These are phyloP conservation scores for Cosmia pyralina DNA, from an alignment of 2,888 invertebrate species.

Conservation along the genomic window DNA sequence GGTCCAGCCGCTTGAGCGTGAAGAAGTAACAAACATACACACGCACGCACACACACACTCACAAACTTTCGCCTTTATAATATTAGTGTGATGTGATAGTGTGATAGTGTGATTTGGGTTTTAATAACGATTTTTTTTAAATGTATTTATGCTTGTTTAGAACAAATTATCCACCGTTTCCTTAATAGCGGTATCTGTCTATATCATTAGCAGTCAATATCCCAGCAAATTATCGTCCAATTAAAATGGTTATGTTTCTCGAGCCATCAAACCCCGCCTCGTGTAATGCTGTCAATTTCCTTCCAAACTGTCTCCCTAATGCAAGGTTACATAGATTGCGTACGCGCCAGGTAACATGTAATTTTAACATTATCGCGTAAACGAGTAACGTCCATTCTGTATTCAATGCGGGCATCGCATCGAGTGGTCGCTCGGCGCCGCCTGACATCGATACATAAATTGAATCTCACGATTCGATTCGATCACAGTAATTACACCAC, in stretches of 20 bases:
- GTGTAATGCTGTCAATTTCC: constrained; percentile 57
- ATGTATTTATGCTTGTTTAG: background rate
- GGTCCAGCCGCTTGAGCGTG: too few relatives aligned
- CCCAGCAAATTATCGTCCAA: constrained; percentile 50
- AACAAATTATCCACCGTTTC: constrained; percentile 22
- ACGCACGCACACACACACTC: too few relatives aligned
- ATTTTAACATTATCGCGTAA: constrained; percentile 79
- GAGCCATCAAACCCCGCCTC: constrained; percentile 37
- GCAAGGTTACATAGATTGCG: constrained; percentile 52
- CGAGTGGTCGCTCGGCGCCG: constrained; percentile 73
- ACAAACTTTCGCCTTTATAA: too few relatives aligned
- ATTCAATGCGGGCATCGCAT: constrained; percentile 48
- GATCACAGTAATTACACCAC: constrained; percentile 81
- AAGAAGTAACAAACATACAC: too few relatives aligned
- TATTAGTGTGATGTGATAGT: too few relatives aligned
- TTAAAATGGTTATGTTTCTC: constrained; percentile 48
- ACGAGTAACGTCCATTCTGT: constrained; percentile 70
- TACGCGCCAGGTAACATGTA: constrained; percentile 70
- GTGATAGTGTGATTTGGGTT: too few relatives aligned
- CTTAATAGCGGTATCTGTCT: constrained; percentile 28
- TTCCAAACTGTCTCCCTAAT: constrained; percentile 60
- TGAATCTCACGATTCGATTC: constrained; percentile 81
- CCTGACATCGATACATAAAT: constrained; percentile 84
- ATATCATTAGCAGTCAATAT: constrained; percentile 46
- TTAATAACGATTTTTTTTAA: background rate